These are phyloP conservation scores for Elysia chlorotica DNA, from an alignment of 1,140 invertebrate genomes.

Conservation along the genomic window DNA sequence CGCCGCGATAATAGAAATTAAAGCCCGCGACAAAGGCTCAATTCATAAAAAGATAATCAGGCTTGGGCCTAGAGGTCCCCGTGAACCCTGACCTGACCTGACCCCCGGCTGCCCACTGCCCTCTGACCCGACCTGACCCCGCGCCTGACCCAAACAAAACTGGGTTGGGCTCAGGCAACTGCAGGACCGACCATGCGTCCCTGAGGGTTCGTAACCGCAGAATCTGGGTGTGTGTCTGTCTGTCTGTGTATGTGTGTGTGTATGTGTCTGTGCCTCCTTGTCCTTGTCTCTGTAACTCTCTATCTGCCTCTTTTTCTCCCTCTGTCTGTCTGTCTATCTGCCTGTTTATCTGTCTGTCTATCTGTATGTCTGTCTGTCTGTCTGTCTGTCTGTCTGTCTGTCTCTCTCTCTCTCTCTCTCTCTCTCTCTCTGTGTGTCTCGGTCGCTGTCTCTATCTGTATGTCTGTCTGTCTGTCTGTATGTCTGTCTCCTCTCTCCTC, in stretches of 20 bases:
- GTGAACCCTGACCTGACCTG: slow-evolving; percentile 19
- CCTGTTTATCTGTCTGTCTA: too few relatives aligned
- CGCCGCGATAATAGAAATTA: slow-evolving; percentile 24
- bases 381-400: too few relatives aligned
- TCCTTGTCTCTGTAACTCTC: too few relatives aligned
- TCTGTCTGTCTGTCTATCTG: too few relatives aligned
- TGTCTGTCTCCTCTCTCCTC: too few relatives aligned
- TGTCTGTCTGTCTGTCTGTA: too few relatives aligned
- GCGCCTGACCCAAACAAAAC: slow-evolving; percentile 29
- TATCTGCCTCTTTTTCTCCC: too few relatives aligned
- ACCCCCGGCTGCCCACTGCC: slow-evolving; percentile 21
- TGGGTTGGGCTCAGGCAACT: not conserved
- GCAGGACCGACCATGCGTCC: not conserved
- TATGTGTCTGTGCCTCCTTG: not conserved
- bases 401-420: too few relatives aligned
- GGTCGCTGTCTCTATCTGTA: too few relatives aligned
- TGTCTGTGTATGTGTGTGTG: not conserved
- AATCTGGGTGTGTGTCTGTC: not conserved
- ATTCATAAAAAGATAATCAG: slow-evolving; percentile 35
- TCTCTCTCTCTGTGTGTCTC: too few relatives aligned
- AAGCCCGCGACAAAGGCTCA: slow-evolving; percentile 16
- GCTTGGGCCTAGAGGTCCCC: not conserved
- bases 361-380: too few relatives aligned
- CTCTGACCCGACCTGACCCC: slow-evolving; percentile 25
- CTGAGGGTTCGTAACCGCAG: too few relatives aligned